Evolutionary conservation across 2,888 invertebrate species (phyloP).

Genomic region (Lepidocyrtoides sp.): DNA sequence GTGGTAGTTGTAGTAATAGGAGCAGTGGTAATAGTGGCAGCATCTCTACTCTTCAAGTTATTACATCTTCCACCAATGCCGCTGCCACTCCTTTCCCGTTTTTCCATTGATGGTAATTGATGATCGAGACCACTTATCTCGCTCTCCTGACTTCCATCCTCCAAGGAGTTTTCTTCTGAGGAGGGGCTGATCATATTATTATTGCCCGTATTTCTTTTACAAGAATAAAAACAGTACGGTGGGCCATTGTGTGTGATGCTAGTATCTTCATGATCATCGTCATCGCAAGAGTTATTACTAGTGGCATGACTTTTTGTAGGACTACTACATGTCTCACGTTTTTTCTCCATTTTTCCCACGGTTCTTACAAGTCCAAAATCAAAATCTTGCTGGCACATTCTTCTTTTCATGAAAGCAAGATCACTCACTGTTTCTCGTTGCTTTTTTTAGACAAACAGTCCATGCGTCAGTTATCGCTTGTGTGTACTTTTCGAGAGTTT

Average conservation of each 20-base stretch:
- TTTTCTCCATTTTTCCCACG: conserved; percentile 79
- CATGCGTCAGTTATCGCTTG: background rate
- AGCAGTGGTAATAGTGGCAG: background rate
- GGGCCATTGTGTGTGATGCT: background rate
- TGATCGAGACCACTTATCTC: conserved; percentile 80
- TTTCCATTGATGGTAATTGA: conserved; percentile 77
- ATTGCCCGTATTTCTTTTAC: conserved; percentile 31
- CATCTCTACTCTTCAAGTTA: conserved; percentile 12
- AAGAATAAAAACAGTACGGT: background rate
- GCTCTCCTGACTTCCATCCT: conserved; percentile 80
- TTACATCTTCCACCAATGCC: conserved; percentile 34
- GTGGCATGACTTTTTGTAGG: conserved; percentile 6
- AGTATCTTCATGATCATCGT: conserved; percentile 30
- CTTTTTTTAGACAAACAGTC: conserved; percentile 58
- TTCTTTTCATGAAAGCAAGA: conserved; percentile 61
- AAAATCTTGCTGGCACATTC: conserved; percentile 78
- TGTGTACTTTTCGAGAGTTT: conserved; percentile 56
- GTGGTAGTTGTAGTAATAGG: background rate
- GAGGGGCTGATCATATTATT: conserved; percentile 61
- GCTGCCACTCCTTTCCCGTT: conserved; percentile 43
- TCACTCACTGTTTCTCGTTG: conserved; percentile 59
- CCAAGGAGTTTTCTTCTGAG: conserved; percentile 65
- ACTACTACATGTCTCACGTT: conserved; percentile 66
- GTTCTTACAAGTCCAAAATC: conserved; percentile 67
- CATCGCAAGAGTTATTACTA: conserved; percentile 25